Percentiles rank a stretch among this genome's conserved stretches.
Conservation (phyloP, 2,888 invertebrate genomes). For the Drosophila demipolita region DNA sequence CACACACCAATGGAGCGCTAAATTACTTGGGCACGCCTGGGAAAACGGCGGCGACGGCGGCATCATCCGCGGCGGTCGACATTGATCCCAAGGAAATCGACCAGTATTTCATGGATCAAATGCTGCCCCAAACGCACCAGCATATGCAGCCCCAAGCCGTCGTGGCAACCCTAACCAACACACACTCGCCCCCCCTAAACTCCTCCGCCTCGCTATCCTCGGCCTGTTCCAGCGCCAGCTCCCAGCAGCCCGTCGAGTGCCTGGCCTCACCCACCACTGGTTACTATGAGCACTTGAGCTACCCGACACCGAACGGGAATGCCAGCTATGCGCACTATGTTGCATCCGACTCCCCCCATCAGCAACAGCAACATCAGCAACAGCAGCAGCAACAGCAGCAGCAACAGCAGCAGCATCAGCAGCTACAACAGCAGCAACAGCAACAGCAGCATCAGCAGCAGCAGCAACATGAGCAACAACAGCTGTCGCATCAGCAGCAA, state of each 20-base stretch:
- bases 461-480: slow-evolving; percentile 55
- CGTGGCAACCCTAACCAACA: slow-evolving; percentile 2
- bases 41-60: slow-evolving; percentile 30
- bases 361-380: slow-evolving; percentile 61
- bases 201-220: slow-evolving; percentile 75
- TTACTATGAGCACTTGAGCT: slow-evolving; percentile 69
- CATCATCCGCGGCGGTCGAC: slow-evolving; percentile 62
- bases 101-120: slow-evolving; percentile 85
- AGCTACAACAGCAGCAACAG: slow-evolving; percentile 42
- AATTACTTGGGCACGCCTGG: slow-evolving; percentile 81
- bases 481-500: slow-evolving; percentile 63
- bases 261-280: slow-evolving; percentile 46
- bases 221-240: slow-evolving; percentile 72
- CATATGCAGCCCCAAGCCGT: slow-evolving; percentile 15
- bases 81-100: slow-evolving; percentile 85
- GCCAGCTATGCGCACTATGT: slow-evolving; percentile 40
- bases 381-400: slow-evolving; percentile 26
- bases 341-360: slow-evolving; percentile 51
- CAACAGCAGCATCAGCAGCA: slow-evolving; percentile 63
- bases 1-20: slow-evolving; percentile 83
- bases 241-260: slow-evolving; percentile 65
- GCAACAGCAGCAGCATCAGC: slow-evolving; percentile 24
- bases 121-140: slow-evolving; percentile 79
- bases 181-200: slow-evolving; percentile 69
- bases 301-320: slow-evolving; percentile 24